Evolutionary conservation across 2,113 vertebrate species (phyloP).

Genomic region (Pomatorhinus ruficollis): DNA sequence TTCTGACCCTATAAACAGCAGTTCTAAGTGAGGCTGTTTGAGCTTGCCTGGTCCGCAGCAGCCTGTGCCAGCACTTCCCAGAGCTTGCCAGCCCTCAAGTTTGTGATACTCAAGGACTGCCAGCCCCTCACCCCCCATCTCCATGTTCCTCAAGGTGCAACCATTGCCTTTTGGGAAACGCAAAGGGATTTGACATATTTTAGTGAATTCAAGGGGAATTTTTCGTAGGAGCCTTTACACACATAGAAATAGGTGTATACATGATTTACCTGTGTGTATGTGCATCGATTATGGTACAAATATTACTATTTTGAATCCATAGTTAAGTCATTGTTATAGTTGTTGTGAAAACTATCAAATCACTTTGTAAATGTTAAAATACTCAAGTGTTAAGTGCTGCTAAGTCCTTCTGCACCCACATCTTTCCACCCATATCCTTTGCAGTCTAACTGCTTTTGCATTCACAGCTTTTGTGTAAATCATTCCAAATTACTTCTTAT

Average conservation of each 20-base stretch:
- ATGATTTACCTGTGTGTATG: not conserved
- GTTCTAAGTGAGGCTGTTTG: not conserved
- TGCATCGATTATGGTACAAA: not conserved
- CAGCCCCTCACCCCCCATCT: not conserved
- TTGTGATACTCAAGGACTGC: not conserved
- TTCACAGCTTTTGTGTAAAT: not conserved
- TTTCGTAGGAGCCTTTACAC: not conserved
- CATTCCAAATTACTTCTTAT: not conserved
- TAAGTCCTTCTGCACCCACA: not conserved
- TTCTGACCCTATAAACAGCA: not conserved
- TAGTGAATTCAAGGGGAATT: not conserved
- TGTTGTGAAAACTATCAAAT: not conserved
- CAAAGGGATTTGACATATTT: not conserved
- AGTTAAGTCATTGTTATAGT: not conserved
- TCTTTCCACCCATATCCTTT: not conserved
- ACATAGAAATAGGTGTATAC: not conserved
- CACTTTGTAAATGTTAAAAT: not conserved
- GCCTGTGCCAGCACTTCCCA: not conserved
- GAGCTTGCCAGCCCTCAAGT: not conserved
- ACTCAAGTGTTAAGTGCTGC: not conserved
- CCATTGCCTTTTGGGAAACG: not conserved
- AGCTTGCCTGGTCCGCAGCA: accelerated
- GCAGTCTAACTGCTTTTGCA: not conserved
- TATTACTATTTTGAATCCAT: not conserved
- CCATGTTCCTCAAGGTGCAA: not conserved